These are phyloP conservation scores for Tholera decimalis DNA, from an alignment of 2,888 invertebrate genomes.

Conservation along the genomic window DNA sequence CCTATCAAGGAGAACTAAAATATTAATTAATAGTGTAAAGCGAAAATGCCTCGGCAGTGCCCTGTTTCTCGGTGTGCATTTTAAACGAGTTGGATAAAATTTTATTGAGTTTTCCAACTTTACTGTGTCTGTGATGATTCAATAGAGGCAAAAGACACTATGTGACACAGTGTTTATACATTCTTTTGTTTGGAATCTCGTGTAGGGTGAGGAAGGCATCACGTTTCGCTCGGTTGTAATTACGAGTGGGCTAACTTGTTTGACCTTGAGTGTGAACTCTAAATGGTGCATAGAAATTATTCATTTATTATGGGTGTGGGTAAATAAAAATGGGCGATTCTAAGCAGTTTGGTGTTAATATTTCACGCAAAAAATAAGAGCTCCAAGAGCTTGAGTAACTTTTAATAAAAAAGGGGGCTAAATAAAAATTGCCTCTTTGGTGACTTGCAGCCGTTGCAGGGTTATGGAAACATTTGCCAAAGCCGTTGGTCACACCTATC, in stretches of 20 bases:
- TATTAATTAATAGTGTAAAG: constrained; percentile 68
- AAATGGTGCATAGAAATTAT: constrained; percentile 35
- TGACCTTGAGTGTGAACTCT: too few species aligned
- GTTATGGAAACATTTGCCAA: too few species aligned
- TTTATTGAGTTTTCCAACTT: constrained; percentile 49
- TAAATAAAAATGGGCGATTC: constrained; percentile 17
- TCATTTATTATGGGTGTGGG: constrained; percentile 17
- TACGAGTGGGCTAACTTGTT: too few species aligned
- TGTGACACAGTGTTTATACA: constrained; percentile 36
- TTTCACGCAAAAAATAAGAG: background rate
- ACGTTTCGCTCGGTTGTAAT: too few species aligned
- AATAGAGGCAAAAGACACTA: background rate
- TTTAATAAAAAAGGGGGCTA: too few species aligned
- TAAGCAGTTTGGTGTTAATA: constrained; percentile 5
- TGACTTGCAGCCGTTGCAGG: too few species aligned
- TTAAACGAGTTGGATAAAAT: constrained; percentile 62
- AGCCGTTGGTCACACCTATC: too few species aligned
- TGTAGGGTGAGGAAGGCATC: constrained; percentile 31
- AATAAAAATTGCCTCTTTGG: too few species aligned
- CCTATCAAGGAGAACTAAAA: too few species aligned
- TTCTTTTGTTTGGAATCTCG: constrained; percentile 37
- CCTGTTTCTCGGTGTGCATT: constrained; percentile 60
- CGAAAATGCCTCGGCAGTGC: constrained; percentile 62
- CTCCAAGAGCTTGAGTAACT: background rate
- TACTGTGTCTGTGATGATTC: background rate